phyloP scores from a whole-genome alignment of 2,797 vertebrate species.

The Silurus lanzhouensis region DNA sequence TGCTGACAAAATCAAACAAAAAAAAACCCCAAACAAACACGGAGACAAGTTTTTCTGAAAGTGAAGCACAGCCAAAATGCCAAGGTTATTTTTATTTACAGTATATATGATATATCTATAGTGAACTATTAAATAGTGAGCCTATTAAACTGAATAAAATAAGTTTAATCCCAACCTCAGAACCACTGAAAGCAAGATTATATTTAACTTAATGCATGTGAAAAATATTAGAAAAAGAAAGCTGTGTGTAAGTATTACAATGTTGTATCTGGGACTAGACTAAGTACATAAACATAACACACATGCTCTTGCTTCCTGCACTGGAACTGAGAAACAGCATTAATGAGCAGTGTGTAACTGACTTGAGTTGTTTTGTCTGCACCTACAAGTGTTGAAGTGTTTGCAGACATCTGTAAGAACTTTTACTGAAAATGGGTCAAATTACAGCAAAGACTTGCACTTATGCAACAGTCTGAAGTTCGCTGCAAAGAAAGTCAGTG shows the following conservation, averaged over 20 bases:
- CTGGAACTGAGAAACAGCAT: not conserved
- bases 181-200: not conserved
- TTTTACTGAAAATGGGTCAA: not conserved
- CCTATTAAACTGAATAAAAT: not conserved
- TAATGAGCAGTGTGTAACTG: not conserved
- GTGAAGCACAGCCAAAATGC: not conserved
- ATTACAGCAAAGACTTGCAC: not conserved
- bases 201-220: not conserved
- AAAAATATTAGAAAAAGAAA: not conserved
- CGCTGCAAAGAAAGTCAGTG: constrained; percentile 27
- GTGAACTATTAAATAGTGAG: not conserved
- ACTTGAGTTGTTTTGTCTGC: not conserved
- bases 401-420: constrained; percentile 4
- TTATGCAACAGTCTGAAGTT: not conserved
- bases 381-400: not conserved
- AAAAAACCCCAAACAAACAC: too few relatives aligned
- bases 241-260: not conserved
- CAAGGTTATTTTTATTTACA: not conserved
- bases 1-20: not conserved
- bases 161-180: not conserved
- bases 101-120: not conserved
- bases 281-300: not conserved
- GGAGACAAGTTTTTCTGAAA: not conserved
- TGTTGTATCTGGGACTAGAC: not conserved
- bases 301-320: not conserved